Evolutionary conservation across 2,113 vertebrate genomes (phyloP), one percentile per base, ranked within the genome.

Genomic region (Microtus montanus): DNA sequence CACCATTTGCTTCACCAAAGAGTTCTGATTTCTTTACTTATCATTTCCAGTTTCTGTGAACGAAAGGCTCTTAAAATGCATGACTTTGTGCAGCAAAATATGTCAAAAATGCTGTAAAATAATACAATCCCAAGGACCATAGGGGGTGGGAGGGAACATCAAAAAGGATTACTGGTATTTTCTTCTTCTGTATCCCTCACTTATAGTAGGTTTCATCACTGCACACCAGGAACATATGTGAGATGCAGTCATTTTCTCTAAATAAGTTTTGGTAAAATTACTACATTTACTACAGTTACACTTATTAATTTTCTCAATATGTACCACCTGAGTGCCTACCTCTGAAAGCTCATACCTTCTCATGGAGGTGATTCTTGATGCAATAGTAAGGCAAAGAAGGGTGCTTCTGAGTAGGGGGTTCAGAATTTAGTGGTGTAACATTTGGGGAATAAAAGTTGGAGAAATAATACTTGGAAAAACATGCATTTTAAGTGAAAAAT

Each of bases 61-160:
- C 66, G 94, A 86, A 19, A 0, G 8, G 8, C 66, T 94, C 0
- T 97, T 96, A 97, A 97, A 96, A 91, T 96, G 78, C 28, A 94
- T 89, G 11, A 88, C 41, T 95, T 96, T 49, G 6, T 86, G 47
- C 93, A n/a, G 22, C 54, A 94, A 54, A 24, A 94, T 87, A 64
- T 93, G 97, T 91, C 87, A 97, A 96, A 97, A 97, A 86, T 84
- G 92, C 22, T 94, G 97, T 98, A 97, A 95, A 58, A 87, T 38
- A 95, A 66, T 61, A 91, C 80, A 96, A 68, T 95, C 35, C 58
- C 71, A 96, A 97, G 96, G 95, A 96, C 94, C 90, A 91, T 89
- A 95, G 96, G 38, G 64, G 88, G 94, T 90, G 70, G 96, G 28
- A 78, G 82, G 83, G 77, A 96, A 94, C 2, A n/a, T 0, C 47